Conservation (phyloP, 2,797 vertebrate species). For the Cottoperca gobio region DNA sequence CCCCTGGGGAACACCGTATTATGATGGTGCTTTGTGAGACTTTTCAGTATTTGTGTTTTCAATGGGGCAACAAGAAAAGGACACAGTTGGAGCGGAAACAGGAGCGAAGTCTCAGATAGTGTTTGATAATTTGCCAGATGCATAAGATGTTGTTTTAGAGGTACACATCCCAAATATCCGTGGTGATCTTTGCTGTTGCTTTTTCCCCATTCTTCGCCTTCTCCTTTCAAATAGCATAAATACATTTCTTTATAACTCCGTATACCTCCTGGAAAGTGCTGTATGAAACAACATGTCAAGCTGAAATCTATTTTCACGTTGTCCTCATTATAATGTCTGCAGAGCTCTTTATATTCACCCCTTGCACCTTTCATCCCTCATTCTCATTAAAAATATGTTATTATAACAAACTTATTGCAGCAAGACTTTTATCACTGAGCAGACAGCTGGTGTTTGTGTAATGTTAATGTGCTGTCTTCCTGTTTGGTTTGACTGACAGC, state of each 20-base stretch:
- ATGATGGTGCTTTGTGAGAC: neutral
- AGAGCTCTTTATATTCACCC: conserved; percentile 9
- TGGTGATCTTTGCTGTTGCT: neutral
- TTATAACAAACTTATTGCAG: neutral
- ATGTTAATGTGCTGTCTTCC: conserved; percentile 34
- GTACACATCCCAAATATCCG: neutral
- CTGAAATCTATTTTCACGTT: neutral
- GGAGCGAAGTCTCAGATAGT: neutral
- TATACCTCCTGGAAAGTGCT: neutral
- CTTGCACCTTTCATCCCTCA: neutral
- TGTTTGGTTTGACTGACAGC: conserved; percentile 66
- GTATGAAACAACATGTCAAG: neutral
- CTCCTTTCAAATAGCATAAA: neutral
- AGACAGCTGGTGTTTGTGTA: conserved; percentile 40
- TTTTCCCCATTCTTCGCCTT: neutral
- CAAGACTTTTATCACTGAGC: neutral
- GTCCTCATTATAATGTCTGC: neutral
- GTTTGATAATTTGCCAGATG: neutral
- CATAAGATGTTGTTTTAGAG: neutral
- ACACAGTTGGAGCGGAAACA: neutral
- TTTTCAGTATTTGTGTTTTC: neutral
- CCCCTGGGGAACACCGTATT: neutral
- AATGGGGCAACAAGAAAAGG: neutral
- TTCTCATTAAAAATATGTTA: neutral
- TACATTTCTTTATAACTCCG: neutral